Evolutionary conservation across 2,888 invertebrate species (phyloP).

Genomic region (Agonopterix arenella): DNA sequence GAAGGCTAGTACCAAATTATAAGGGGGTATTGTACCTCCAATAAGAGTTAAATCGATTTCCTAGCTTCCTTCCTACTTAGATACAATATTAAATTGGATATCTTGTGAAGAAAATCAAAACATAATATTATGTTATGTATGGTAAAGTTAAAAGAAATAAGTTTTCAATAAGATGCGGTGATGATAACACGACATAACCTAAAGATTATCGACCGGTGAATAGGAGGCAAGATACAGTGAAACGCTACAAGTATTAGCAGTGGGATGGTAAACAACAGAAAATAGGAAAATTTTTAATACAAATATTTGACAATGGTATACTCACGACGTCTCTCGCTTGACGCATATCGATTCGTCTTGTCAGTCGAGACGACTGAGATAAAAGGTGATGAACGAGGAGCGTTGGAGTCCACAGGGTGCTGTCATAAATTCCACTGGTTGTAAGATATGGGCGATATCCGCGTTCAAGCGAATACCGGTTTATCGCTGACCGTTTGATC

Average conservation of each 20-base stretch:
- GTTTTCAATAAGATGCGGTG: background rate
- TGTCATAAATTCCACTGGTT: conserved; percentile 58
- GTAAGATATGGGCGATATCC: conserved; percentile 49
- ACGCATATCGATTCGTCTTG: conserved; percentile 74
- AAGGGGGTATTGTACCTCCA: no score
- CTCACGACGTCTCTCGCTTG: conserved; percentile 70
- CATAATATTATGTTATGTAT: background rate
- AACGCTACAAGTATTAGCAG: background rate
- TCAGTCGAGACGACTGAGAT: conserved; percentile 66
- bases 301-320: conserved; percentile 52
- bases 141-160: background rate
- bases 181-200: background rate
- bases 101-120: background rate
- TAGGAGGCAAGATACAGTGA: background rate
- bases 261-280: background rate
- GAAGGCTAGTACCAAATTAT: no score
- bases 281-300: conserved; percentile 28
- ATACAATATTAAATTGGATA: background rate
- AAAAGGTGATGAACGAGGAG: conserved; percentile 70
- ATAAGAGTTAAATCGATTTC: no score
- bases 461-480: conserved; percentile 58
- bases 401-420: conserved; percentile 72
- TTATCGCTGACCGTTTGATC: conserved; percentile 30
- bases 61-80: no score
- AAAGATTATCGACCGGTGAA: conserved; percentile 5